Evolutionary conservation across 2,888 invertebrate genomes (phyloP), one percentile per base, ranked within the genome.

Genomic region (Acronicta aceris): DNA sequence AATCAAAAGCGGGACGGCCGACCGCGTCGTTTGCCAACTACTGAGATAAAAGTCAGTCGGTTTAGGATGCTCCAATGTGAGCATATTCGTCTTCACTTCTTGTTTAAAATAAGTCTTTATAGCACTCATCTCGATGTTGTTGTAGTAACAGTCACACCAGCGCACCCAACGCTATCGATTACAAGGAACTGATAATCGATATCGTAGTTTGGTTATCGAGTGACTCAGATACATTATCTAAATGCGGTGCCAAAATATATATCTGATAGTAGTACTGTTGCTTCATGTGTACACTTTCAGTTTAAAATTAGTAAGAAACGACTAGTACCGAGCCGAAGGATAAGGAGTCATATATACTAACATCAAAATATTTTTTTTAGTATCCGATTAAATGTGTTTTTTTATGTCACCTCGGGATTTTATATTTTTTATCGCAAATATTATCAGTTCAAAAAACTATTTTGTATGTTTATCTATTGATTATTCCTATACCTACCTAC

Each of bases 11-110:
- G 93, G 91, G 36, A 89, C 85, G 10, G 86, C 73, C 7, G 93
- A 93, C 16, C 92, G 84, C 16, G 89, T 91, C 51, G 81, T 83
- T 77, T 94, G 94, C 93, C 93, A 94, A 84, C 78, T 85, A 74
- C 93, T 91, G 15, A 92, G 84, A 65, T 91, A 92, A 74, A 94
- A 94, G 65, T 91, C 90, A 43, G 90, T 74, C 10, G 90, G 88
- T 16, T 86, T 89, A 5, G 85, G 81, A 68, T 93, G 89, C 55
- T 90, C 89, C 61, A 93, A 73, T 9, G 83, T 85, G 41, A 93
- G 72, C 85, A 89, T 92, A 41, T 77, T 78, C 65, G 81, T 77
- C 53, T 87, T 82, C 9, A 79, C 78, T 79, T 94, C 91, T 67
- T 89, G 79, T 71, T 84, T 87, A 62, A 90, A 92, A 84, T 91